Base-by-base conservation (phyloP, 1,140 invertebrate genomes). In the Zophobas morio region DNA sequence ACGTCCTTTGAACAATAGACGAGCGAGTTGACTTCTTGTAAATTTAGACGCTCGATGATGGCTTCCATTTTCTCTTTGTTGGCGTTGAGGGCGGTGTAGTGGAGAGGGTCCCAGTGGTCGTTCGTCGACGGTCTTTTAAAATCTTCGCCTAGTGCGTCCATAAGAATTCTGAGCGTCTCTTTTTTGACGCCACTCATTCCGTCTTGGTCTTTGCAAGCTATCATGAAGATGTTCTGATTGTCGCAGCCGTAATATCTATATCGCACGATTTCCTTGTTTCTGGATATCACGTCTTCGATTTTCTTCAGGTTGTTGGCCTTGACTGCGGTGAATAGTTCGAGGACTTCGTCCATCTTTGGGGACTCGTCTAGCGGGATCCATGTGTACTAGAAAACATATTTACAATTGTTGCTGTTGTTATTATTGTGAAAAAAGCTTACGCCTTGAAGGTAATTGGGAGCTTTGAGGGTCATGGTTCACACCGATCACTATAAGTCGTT, bases 201-300 rank as follows among this genome's bases (percentile, higher is more conserved):
- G 32, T 66, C 6, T 66, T 32, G 39, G 39, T 66, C 60, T 5
- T 66, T 66, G 6, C 60, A 66, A 32, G 60, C 60, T n/a, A 66
- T 1, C 32, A 20, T 32, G 1, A 66, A 32, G 8, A 66, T 66
- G 8, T 37, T 66, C 20, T 66, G 60, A 39, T 42, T 2, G 2
- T 66, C 39, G 8, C 20, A 20, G 20, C 20, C 20, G 20, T 20
- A 20, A 20, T 20, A 20, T 20, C 20, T 20, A 20, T 20, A 20
- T 20, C 20, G 20, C 20, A 20, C 20, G 20, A 20, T 20, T 20
- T 20, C 20, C 20, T 20, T 20, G 20, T 20, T 20, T 20, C 20
- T 20, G 20, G 20, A 20, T 20, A 20, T 20, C 20, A 20, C 20
- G 20, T 20, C 20, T 20, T 20, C 20, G 0, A 20, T 20, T 20